Base-by-base conservation (phyloP, 2,888 invertebrate genomes). In the Sthenelais limicola region DNA sequence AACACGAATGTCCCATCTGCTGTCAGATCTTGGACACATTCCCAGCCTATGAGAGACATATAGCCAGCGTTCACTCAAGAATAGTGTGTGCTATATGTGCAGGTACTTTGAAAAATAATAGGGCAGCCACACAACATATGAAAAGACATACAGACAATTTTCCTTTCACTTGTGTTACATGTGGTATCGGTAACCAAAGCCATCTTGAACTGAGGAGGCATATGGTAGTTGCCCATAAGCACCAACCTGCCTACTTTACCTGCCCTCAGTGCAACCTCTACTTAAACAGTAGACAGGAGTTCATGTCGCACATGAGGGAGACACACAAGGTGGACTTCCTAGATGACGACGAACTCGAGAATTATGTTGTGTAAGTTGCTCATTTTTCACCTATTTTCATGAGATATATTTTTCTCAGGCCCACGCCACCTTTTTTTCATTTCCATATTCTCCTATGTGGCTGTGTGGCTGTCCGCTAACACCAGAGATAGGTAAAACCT, bases 361-460 rank as follows among this genome's bases (percentile, higher is more conserved):
- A 67, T 32, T 67, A 48, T 28, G 67, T 67, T 67, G 62, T 62
- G 62, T 62, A 62, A 62, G 62, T 62, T 21, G 3, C 30, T 21
- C 32, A n/a, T 51, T 24, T 51, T n/a, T n/a, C n/a, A n/a, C n/a
- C n/a, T n/a, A n/a, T n/a, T n/a, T n/a, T n/a, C n/a, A n/a, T n/a
- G n/a, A n/a, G n/a, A n/a, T n/a, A n/a, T n/a, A n/a, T n/a, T n/a
- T n/a, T n/a, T n/a, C n/a, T n/a, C n/a, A n/a, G n/a, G n/a, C n/a
- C n/a, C n/a, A n/a, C n/a, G n/a, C n/a, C n/a, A n/a, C n/a, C n/a
- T n/a, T n/a, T n/a, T n/a, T n/a, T n/a, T n/a, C n/a, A n/a, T n/a
- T n/a, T n/a, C n/a, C n/a, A n/a, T n/a, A n/a, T n/a, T n/a, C n/a
- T n/a, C n/a, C n/a, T n/a, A n/a, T n/a, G n/a, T n/a, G n/a, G n/a